Evolutionary conservation across 1,140 invertebrate species (phyloP).

Genomic region (Rhynchophorus ferrugineus): DNA sequence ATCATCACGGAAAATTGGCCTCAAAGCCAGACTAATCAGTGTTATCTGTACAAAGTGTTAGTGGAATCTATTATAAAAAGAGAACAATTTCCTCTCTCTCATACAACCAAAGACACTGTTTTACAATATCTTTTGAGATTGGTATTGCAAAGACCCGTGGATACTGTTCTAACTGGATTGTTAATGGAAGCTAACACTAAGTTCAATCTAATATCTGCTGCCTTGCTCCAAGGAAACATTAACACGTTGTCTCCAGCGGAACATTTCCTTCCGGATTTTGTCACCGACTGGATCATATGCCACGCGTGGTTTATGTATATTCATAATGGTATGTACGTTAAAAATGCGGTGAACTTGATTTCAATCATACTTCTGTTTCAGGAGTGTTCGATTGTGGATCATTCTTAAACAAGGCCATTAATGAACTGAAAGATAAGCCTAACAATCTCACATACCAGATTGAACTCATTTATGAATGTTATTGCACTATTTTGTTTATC

Average conservation of each 20-base stretch:
- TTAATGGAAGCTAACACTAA: conserved; percentile 29
- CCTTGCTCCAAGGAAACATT: conserved; percentile 26
- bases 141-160: conserved; percentile 23
- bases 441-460: conserved; percentile 30
- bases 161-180: conserved; percentile 18
- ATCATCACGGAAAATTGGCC: conserved; percentile 12
- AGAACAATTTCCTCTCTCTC: background rate
- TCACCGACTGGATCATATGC: conserved; percentile 49
- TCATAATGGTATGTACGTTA: conserved; percentile 28
- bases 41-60: conserved; percentile 24
- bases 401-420: conserved; percentile 38
- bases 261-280: conserved; percentile 46
- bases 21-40: conserved; percentile 23
- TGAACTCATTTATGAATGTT: conserved; percentile 45
- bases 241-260: conserved; percentile 11
- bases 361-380: too few species aligned
- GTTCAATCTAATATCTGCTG: conserved; percentile 33
- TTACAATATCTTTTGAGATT: conserved; percentile 31
- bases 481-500: conserved; percentile 42
- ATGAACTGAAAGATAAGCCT: conserved; percentile 22
- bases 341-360: too few species aligned
- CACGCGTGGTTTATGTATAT: conserved; percentile 47
- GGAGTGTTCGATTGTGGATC: conserved; percentile 29
- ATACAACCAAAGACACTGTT: conserved; percentile 13
- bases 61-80: conserved; percentile 14